phyloP scores from a whole-genome alignment of 2,888 invertebrate genomes.

The Tolmerus cingulatus region DNA sequence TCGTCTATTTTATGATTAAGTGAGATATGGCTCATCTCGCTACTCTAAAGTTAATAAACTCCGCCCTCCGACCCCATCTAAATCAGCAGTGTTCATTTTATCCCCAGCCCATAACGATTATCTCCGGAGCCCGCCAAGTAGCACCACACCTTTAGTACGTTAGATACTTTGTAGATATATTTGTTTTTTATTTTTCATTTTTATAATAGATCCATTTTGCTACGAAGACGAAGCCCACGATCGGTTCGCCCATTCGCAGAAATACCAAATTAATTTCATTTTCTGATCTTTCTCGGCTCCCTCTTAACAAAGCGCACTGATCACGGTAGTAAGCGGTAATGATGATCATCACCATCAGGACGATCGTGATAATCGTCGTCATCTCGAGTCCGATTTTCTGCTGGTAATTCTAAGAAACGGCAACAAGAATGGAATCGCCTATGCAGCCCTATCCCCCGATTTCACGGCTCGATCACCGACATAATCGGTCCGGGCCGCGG shows the following conservation, averaged over 20 bases:
- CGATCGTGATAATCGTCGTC: constrained; percentile 45
- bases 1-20: neutral
- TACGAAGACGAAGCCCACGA: neutral
- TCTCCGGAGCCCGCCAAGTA: neutral
- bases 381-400: constrained; percentile 29
- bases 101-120: neutral
- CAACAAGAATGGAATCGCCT: neutral
- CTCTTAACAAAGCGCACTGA: neutral
- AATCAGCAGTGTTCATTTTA: neutral
- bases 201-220: neutral
- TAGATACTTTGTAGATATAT: neutral
- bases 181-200: neutral
- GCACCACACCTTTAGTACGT: neutral
- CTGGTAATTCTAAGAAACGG: constrained; percentile 31
- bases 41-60: neutral
- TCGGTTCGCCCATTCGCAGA: constrained; percentile 2
- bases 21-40: neutral
- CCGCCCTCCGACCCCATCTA: neutral
- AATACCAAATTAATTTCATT: neutral
- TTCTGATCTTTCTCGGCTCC: neutral
- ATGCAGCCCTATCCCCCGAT: constrained; percentile 39
- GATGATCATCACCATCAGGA: constrained; percentile 43
- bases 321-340: constrained; percentile 34
- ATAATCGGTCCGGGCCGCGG: constrained; percentile 21
- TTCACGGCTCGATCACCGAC: constrained; percentile 43